These are phyloP conservation scores for Sphecodes monilicornis DNA, from an alignment of 2,888 invertebrate species.

Conservation along the genomic window DNA sequence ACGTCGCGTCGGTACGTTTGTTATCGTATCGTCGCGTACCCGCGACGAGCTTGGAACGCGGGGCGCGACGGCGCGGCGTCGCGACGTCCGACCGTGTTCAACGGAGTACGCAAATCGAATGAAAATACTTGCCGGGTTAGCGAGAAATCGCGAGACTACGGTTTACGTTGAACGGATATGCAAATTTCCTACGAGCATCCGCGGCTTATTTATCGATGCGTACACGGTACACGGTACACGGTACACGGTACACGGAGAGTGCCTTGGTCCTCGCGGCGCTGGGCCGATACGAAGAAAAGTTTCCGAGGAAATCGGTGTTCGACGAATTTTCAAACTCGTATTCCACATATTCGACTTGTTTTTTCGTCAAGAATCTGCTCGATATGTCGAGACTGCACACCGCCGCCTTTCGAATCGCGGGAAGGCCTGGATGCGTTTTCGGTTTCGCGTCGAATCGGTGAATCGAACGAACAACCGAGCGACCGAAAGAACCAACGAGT, in stretches of 20 bases:
- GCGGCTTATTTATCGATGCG: not conserved
- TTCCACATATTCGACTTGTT: not conserved
- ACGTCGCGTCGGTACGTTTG: not conserved
- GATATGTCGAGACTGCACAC: not conserved
- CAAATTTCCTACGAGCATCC: not conserved
- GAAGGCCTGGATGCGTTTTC: not conserved
- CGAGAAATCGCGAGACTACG: not conserved
- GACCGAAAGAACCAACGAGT: not conserved
- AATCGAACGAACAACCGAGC: not conserved
- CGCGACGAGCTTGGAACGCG: not conserved
- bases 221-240: not conserved
- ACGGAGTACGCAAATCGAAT: not conserved
- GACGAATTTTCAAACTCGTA: not conserved
- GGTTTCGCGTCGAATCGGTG: not conserved
- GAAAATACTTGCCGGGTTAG: not conserved
- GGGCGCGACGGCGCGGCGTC: no score
- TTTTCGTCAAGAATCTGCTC: no score
- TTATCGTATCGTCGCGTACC: not conserved
- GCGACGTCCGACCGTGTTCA: not conserved
- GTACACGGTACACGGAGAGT: not conserved
- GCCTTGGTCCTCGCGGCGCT: not conserved
- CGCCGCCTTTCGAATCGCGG: not conserved
- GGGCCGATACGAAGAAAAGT: not conserved
- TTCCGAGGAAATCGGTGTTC: not conserved
- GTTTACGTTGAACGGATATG: not conserved